Evolutionary conservation across 2,113 vertebrate genomes (phyloP), one percentile per base, ranked within the genome.

Genomic region (Aegotheles bennettii): DNA sequence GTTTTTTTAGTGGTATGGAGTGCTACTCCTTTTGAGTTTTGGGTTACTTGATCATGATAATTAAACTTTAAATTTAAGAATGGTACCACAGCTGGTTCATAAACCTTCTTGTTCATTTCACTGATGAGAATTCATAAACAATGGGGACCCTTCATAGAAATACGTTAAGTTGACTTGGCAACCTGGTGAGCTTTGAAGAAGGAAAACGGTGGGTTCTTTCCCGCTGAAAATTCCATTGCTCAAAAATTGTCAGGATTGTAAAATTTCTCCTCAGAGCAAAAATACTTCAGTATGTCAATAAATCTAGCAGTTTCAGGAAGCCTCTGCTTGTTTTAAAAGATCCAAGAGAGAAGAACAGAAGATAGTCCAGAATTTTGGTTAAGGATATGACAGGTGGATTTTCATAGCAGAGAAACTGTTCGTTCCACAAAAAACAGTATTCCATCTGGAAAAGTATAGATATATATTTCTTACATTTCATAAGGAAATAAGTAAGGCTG

Each of bases 11-110:
- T 59, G 17, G 25, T 21, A 78, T 18, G 9, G 11, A 47, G 23
- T 38, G 25, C 57, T 38, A 24, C 8, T 51, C 1, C 21, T 76
- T 69, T 45, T 64, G 35, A 84, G 16, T 57, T 88, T 48, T 50
- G 47, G 23, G 51, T 74, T 84, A 48, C n/a, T 13, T 73, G 13
- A 51, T 60, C 48, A 33, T 5, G 31, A 73, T 9, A 86, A 71
- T 18, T 61, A 77, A 45, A 9, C 51, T 79, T 53, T 28, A 64
- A 54, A 67, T 79, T 84, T 17, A 60, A 43, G 21, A 80, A 88
- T 2, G 6, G 13, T 56, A 51, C 16, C 4, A 1, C 16, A 70
- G 16, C 8, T 54, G 25, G 51, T 75, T 53, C 1, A 1, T 47
- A 76, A 79, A 79, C 3, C 10, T 67, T 61, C 36, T 40, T 10